A percentile compares a stretch with the other conserved stretches of the same genome.
Evolutionary conservation across 2,888 invertebrate species (phyloP).

Genomic region (Stenolophus ochropezus): DNA sequence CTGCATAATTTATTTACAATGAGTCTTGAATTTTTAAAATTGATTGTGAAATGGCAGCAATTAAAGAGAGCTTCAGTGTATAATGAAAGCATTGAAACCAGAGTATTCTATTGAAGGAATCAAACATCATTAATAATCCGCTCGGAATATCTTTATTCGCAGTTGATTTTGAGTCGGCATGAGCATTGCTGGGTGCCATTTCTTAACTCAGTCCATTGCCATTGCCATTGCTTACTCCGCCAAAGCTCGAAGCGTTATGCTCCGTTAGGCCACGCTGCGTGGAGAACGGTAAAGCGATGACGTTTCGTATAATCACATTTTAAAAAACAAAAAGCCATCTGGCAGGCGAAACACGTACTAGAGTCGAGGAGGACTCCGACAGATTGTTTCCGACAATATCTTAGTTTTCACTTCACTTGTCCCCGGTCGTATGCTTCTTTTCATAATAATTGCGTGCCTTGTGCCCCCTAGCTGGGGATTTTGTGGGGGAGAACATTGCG

Average conservation of each 20-base stretch:
- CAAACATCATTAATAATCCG: slow-evolving; percentile 1
- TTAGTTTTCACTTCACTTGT: slow-evolving; percentile 72
- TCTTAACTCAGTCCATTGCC: slow-evolving; percentile 37
- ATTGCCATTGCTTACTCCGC: slow-evolving; percentile 16
- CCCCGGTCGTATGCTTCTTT: slow-evolving; percentile 60
- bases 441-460: slow-evolving; percentile 53
- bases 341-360: slow-evolving; percentile 71
- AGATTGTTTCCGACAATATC: slow-evolving; percentile 72
- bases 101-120: background rate
- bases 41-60: background rate
- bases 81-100: background rate
- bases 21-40: background rate
- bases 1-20: too few species aligned
- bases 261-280: slow-evolving; percentile 12
- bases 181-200: background rate
- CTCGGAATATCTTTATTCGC: background rate
- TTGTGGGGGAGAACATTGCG: background rate
- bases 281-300: slow-evolving; percentile 41
- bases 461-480: slow-evolving; percentile 3
- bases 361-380: slow-evolving; percentile 65
- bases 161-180: background rate
- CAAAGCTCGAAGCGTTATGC: background rate
- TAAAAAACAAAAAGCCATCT: slow-evolving; percentile 64
- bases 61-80: background rate
- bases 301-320: slow-evolving; percentile 56